Percentiles rank a stretch among this genome's conserved stretches.
phyloP scores from a whole-genome alignment of 1,140 invertebrate genomes.

The Brachionus asplanchnoidis region DNA sequence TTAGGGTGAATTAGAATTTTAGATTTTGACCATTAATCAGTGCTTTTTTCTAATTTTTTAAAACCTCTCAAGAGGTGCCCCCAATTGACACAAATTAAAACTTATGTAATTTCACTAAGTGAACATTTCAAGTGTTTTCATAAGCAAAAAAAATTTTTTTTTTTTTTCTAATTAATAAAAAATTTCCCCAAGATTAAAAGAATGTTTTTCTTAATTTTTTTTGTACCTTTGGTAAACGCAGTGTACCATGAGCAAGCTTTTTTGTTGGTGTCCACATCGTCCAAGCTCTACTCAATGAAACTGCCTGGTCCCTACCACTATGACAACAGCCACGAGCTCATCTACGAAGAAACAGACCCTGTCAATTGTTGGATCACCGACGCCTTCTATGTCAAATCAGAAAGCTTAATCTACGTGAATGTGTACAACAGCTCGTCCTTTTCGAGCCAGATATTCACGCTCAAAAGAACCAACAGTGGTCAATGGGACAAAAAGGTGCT shows the following conservation, averaged over 20 bases:
- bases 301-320: neutral
- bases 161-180: neutral
- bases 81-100: neutral
- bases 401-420: constrained; percentile 33
- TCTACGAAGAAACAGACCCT: neutral
- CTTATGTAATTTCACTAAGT: neutral
- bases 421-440: constrained; percentile 35
- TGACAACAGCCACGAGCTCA: neutral
- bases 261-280: neutral
- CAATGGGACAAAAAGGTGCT: constrained; percentile 25
- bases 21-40: neutral
- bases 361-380: constrained; percentile 8
- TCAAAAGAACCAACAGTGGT: neutral
- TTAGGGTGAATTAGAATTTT: neutral
- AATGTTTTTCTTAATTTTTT: constrained; percentile 7
- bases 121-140: neutral
- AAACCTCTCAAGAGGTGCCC: neutral
- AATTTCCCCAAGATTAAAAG: neutral
- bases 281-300: constrained; percentile 13
- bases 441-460: constrained; percentile 31
- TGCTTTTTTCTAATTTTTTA: neutral
- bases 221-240: neutral
- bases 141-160: neutral
- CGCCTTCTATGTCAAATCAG: constrained; percentile 17
- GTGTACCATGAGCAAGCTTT: neutral